Base-by-base conservation (phyloP, 2,797 vertebrate species). In the Poecilia picta region DNA sequence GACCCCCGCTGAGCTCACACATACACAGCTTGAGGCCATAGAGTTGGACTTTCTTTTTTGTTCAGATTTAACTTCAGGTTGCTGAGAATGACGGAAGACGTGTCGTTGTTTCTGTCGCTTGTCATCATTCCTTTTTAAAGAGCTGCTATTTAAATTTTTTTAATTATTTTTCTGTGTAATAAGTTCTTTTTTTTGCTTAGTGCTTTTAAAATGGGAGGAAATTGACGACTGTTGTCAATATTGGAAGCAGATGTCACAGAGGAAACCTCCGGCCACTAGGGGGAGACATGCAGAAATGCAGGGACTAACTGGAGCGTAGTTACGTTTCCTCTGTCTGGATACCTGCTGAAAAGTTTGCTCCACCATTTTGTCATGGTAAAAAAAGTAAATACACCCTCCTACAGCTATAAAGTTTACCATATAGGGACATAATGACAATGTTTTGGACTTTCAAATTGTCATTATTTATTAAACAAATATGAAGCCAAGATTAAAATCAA, bases 91-190 rank as follows among this genome's bases (percentile, higher is more conserved):
- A 82, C 73, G 73, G 74, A 75, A 82, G 81, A 62, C 68, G 47
- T 83, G 41, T 87, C 80, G 74, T 88, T 85, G 59, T 89, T 89
- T 81, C 88, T 86, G 74, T 92, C 88, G 83, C 90, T 91, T 89
- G 90, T 94, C 81, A 71, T 90, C 89, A 92, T 94, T 95, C 89
- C 90, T 91, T 93, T 91, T 93, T 91, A 89, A 93, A 94, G 87
- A 94, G 95, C 95, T 96, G 95, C 95, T 96, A 96, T 96, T 95
- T 94, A 92, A 94, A 87, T 88, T 74, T 86, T 47, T 20, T 33
- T 45, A 7, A 59, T 81, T 88, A 79, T 80, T 84, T 91, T 79
- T 25, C 20, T 83, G 79, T 90, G 83, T 82, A 80, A 84, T 82
- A 85, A 85, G 55, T 87, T 89, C 75, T 73, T 87, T 90, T 92